Conservation (phyloP, 1,140 invertebrate genomes). For the Eriocheir sinensis region DNA sequence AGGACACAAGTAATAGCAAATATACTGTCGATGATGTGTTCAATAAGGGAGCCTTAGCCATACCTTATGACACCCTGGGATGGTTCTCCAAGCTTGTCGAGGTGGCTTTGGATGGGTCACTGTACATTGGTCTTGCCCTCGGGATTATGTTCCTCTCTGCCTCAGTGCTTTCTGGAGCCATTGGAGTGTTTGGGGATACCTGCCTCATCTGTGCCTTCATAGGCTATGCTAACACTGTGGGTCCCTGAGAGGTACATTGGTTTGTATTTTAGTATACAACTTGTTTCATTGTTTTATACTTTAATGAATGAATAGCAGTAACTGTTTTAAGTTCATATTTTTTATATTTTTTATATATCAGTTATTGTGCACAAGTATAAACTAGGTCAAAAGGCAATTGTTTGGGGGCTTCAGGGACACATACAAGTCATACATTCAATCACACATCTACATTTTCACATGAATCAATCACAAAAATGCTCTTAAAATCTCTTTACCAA, state of each 20-base stretch:
- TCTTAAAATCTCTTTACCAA: too few relatives aligned
- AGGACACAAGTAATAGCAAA: neutral
- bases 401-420: too few relatives aligned
- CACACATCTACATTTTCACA: too few relatives aligned
- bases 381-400: too few relatives aligned
- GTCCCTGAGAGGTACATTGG: neutral
- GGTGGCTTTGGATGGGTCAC: neutral
- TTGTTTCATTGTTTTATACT: neutral
- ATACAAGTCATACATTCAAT: too few relatives aligned
- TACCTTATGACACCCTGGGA: constrained; percentile 2
- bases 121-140: neutral
- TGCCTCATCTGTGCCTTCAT: constrained; percentile 28
- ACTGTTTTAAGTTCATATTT: neutral
- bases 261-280: neutral
- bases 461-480: too few relatives aligned
- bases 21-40: neutral
- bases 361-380: too few relatives aligned
- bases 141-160: constrained; percentile 23
- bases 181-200: constrained; percentile 6
- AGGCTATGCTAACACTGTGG: constrained; percentile 49
- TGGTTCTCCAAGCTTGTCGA: constrained; percentile 46
- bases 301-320: neutral
- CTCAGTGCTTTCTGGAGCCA: neutral
- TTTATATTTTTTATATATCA: neutral
- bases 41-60: neutral